phyloP scores from a whole-genome alignment of 37 sponge, comb jelly and placozoan genomes.

The Oscarella lobularis region DNA sequence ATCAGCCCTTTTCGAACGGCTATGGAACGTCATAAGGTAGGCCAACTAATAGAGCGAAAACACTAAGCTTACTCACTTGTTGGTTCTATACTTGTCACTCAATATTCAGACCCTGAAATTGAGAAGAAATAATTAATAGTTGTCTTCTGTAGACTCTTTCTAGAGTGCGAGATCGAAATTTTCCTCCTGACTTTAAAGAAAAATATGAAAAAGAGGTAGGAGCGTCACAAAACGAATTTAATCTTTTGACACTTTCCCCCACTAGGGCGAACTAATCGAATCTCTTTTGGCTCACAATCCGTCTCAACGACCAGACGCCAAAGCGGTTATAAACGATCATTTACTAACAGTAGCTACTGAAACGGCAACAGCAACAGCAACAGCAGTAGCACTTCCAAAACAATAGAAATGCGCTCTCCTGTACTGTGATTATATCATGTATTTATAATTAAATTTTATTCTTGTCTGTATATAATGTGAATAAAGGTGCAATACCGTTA shows the following conservation, averaged over 20 bases:
- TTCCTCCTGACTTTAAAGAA: conserved; percentile 17
- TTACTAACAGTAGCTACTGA: background rate
- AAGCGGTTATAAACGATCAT: background rate
- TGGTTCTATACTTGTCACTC: too few species aligned
- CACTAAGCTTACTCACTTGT: background rate
- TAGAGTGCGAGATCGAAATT: conserved; percentile 3
- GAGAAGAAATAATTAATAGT: too few species aligned
- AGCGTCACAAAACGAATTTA: too few species aligned
- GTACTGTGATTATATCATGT: background rate
- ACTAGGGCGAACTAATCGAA: too few species aligned
- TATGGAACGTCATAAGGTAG: conserved; percentile 49
- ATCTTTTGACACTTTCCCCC: too few species aligned
- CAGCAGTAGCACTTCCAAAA: too few species aligned
- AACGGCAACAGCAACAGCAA: too few species aligned
- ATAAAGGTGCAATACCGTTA: background rate
- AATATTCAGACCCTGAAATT: too few species aligned
- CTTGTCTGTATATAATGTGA: background rate
- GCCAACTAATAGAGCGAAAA: background rate
- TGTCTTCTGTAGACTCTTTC: conserved; percentile 30
- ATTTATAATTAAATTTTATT: background rate
- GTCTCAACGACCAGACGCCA: background rate
- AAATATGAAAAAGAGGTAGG: background rate
- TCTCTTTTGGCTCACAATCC: background rate
- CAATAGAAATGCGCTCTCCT: too few species aligned
- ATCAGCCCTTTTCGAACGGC: conserved; percentile 28